Evolutionary conservation across 2,888 invertebrate genomes (phyloP).

Genomic region (Altica lythri): DNA sequence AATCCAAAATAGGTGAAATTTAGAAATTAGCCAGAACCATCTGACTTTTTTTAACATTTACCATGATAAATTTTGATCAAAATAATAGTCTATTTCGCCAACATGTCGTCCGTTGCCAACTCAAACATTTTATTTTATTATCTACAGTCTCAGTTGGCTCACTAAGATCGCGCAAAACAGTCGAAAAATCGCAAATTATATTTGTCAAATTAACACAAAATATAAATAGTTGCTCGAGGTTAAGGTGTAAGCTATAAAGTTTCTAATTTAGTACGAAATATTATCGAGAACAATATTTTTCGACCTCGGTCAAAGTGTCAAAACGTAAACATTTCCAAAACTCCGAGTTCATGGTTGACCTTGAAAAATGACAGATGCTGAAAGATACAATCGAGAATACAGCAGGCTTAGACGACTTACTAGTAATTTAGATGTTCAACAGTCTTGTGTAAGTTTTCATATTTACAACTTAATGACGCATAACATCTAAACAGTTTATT

Average conservation of each 20-base stretch:
- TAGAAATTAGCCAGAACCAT: constrained; percentile 15
- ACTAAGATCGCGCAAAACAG: constrained; percentile 37
- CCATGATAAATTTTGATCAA: constrained; percentile 33
- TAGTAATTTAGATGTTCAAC: constrained; percentile 68
- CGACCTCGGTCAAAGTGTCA: too few species aligned
- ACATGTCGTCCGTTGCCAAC: constrained; percentile 46
- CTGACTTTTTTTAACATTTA: constrained; percentile 18
- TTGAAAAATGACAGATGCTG: constrained; percentile 42
- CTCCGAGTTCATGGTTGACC: constrained; percentile 6
- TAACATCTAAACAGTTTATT: too few species aligned
- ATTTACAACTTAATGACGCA: too few species aligned
- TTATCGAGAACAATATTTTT: constrained; percentile 21
- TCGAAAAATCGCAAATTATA: constrained; percentile 27
- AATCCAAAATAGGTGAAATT: background rate
- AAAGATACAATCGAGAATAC: constrained; percentile 70
- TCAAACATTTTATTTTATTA: constrained; percentile 44
- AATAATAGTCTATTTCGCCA: constrained; percentile 36
- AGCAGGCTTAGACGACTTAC: constrained; percentile 69
- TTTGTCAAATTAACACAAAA: constrained; percentile 25
- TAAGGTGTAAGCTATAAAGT: constrained; percentile 26
- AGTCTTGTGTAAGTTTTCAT: constrained; percentile 74
- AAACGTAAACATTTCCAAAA: too few species aligned
- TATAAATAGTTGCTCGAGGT: constrained; percentile 22
- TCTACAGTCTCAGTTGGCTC: constrained; percentile 46
- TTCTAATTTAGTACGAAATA: constrained; percentile 16